Conservation (phyloP, 2,113 vertebrate genomes). For the Carassius gibelio region DNA sequence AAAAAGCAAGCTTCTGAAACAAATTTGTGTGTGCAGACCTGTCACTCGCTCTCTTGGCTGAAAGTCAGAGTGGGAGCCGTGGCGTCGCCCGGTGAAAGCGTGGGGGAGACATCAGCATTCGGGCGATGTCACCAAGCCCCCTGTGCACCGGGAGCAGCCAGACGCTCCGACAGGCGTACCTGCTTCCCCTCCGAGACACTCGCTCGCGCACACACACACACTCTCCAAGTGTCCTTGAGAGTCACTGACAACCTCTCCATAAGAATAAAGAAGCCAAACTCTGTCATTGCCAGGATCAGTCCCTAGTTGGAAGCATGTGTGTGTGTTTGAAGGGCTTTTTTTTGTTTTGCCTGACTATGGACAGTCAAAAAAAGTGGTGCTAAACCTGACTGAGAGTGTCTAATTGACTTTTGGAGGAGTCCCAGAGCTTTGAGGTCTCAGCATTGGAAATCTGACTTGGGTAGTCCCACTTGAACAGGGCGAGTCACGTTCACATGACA, state of each 20-base stretch:
- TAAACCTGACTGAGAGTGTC: slow-evolving; percentile 39
- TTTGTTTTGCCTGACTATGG: not conserved
- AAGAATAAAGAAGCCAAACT: slow-evolving; percentile 63
- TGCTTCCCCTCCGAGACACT: slow-evolving; percentile 57
- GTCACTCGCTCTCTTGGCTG: slow-evolving; percentile 60
- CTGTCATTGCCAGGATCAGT: slow-evolving; percentile 63
- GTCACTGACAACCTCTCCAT: slow-evolving; percentile 61
- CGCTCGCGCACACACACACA: slow-evolving; percentile 33
- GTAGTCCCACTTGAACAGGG: slow-evolving; percentile 25
- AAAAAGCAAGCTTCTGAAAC: slow-evolving; percentile 54
- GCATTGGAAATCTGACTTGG: not conserved
- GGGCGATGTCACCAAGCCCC: slow-evolving; percentile 62
- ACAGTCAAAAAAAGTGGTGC: not conserved
- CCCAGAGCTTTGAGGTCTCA: slow-evolving; percentile 22
- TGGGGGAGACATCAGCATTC: slow-evolving; percentile 59
- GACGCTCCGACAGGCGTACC: slow-evolving; percentile 63
- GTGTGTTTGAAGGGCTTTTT: slow-evolving; percentile 31
- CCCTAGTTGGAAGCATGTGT: slow-evolving; percentile 46
- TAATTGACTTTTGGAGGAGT: slow-evolving; percentile 55
- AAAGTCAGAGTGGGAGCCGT: slow-evolving; percentile 52
- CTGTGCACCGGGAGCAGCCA: slow-evolving; percentile 57
- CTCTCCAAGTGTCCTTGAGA: slow-evolving; percentile 51
- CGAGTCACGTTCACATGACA: slow-evolving; percentile 32
- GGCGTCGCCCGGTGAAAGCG: slow-evolving; percentile 53
- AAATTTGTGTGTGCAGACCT: slow-evolving; percentile 51